Evolutionary conservation across 2,797 vertebrate genomes (phyloP).

Genomic region (Poecilia velifera): DNA sequence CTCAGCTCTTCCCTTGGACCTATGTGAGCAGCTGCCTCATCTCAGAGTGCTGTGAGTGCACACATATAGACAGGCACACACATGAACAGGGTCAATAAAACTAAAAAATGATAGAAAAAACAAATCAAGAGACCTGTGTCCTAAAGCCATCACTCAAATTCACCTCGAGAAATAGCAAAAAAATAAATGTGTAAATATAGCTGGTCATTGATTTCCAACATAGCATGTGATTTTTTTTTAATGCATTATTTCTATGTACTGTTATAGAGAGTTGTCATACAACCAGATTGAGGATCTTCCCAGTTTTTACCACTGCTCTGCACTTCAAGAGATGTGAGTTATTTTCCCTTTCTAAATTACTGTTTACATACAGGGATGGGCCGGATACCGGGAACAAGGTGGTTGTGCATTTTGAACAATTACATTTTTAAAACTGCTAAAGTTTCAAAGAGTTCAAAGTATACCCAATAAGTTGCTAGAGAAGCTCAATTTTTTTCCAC

Average conservation of each 20-base stretch:
- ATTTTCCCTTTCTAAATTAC: neutral
- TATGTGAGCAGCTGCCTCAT: conserved; percentile 92
- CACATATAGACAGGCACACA: conserved; percentile 16
- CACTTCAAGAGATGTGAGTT: conserved; percentile 94
- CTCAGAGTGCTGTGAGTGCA: conserved; percentile 92
- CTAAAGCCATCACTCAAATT: conserved; percentile 46
- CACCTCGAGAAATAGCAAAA: conserved; percentile 52
- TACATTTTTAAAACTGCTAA: neutral
- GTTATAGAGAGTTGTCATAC: conserved; percentile 89
- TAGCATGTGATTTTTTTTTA: neutral
- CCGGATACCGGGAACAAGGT: neutral
- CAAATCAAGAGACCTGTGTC: conserved; percentile 37
- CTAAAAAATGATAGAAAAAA: conserved; percentile 54
- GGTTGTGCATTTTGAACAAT: neutral
- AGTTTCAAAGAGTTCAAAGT: neutral
- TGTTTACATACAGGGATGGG: neutral
- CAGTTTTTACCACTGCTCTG: conserved; percentile 89
- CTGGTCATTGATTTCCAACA: conserved; percentile 61
- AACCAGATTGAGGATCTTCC: conserved; percentile 92
- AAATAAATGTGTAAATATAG: neutral
- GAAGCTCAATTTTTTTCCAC: neutral
- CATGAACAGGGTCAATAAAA: conserved; percentile 15
- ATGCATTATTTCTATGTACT: conserved; percentile 49
- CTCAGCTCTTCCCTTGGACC: conserved; percentile 85
- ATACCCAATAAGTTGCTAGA: neutral